phyloP scores from a whole-genome alignment of 2,113 vertebrate species.

The Pomatostomus ruficeps region DNA sequence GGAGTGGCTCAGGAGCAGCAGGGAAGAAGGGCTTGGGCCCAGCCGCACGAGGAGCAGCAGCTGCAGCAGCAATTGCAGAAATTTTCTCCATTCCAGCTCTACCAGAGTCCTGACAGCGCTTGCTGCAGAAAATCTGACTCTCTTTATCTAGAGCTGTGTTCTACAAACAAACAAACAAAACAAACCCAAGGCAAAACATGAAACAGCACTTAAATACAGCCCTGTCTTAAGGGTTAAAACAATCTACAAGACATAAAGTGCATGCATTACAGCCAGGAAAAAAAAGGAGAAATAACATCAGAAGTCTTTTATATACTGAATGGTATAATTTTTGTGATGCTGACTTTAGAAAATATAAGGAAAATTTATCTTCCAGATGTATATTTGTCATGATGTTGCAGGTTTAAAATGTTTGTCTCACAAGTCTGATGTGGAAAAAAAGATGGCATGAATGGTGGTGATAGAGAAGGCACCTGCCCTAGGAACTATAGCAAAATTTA shows the following conservation, averaged over 20 bases:
- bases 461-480: not conserved
- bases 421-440: conserved; percentile 44
- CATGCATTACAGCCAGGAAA: conserved; percentile 64
- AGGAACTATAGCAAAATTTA: not conserved
- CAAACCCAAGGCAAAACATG: not conserved
- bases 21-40: conserved; percentile 37
- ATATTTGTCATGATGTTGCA: not conserved
- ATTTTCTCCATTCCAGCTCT: conserved; percentile 33
- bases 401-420: not conserved
- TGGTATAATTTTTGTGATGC: not conserved
- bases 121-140: conserved; percentile 81
- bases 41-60: conserved; percentile 12
- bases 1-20: conserved; percentile 44
- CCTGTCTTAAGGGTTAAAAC: not conserved
- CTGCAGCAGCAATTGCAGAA: conserved; percentile 27
- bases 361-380: not conserved
- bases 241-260: not conserved
- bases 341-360: not conserved
- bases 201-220: not conserved
- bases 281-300: conserved; percentile 75
- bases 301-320: not conserved
- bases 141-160: conserved; percentile 98
- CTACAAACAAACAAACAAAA: conserved; percentile 67
- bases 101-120: conserved; percentile 59
- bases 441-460: not conserved